Base-by-base conservation (phyloP, 1,140 invertebrate genomes). In the Drosophila triauraria region DNA sequence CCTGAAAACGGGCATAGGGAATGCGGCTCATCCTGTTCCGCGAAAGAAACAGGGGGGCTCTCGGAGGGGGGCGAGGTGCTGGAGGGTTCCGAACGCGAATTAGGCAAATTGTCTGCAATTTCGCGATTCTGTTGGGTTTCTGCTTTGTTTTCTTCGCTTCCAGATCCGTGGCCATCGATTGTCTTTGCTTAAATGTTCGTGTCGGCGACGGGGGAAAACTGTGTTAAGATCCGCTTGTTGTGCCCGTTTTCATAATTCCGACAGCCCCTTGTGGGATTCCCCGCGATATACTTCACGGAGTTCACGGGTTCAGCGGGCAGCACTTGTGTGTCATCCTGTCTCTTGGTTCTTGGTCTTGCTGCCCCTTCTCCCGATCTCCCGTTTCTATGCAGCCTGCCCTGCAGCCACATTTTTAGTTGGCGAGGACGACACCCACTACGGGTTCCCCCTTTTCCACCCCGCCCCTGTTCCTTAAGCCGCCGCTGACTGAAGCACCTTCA, bases 91-190 rank as follows among this genome's bases (percentile, higher is more conserved):
- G 62, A 67, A 78, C 67, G 67, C 75, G 85, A 85, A 88, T 88
- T 88, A 88, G 86, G 85, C 85, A 88, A 88, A 88, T 88, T 88
- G 81, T 90, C 78, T 79, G 86, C 81, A 85, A 88, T 88, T 90
- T 65, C 62, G 57, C 68, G 70, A 30, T 47, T 67, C 50, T 25
- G 32, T 46, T 43, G 42, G 27, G 50, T 69, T 60, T 42, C 40
- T 44, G 4, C 15, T 48, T n/a, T 25, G 46, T 61, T 12, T 63
- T 13, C 30, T 4, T 25, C 27, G 25, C 38, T 42, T 42, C 60
- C 58, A 63, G 72, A 78, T 78, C 40, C 53, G 32, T 47, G 65
- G 42, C 77, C 77, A 87, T 87, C 82, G 84, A 87, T 87, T 87
- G 84, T 75, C 80, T 84, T 68, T 82, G 70, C 54, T 57, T 74